These are phyloP conservation scores for Nemopilema nomurai DNA, from an alignment of 30 jellyfish, hydroid and myxozoan genomes.

Conservation along the genomic window DNA sequence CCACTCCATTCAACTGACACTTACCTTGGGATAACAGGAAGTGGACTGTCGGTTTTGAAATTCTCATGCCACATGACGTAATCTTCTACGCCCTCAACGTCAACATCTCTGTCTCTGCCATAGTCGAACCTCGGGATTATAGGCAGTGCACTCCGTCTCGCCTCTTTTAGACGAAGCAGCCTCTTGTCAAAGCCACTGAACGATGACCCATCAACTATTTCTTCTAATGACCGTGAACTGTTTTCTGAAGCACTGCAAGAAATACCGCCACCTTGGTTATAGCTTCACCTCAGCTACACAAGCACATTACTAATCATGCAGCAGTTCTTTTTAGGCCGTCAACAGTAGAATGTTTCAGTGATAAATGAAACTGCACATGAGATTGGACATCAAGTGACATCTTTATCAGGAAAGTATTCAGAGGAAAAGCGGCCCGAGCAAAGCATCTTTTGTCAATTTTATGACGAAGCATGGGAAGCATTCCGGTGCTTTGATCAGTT, in stretches of 20 bases:
- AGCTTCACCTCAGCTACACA: too few relatives aligned
- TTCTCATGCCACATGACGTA: slow-evolving; percentile 95
- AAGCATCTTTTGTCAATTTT: too few relatives aligned
- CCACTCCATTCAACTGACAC: not conserved
- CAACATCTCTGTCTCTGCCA: slow-evolving; percentile 93
- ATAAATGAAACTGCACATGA: too few relatives aligned
- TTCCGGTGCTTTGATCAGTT: too few relatives aligned
- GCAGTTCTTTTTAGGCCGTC: too few relatives aligned
- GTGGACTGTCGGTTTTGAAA: slow-evolving; percentile 71
- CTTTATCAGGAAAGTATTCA: too few relatives aligned
- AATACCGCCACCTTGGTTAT: too few relatives aligned
- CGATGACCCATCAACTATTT: slow-evolving; percentile 59
- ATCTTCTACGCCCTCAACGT: slow-evolving; percentile 97
- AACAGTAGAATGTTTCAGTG: too few relatives aligned
- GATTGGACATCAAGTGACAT: too few relatives aligned
- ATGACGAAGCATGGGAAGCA: too few relatives aligned
- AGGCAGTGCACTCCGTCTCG: slow-evolving; percentile 29
- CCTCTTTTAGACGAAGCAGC: slow-evolving; percentile 21
- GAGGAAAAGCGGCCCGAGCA: too few relatives aligned
- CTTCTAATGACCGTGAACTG: slow-evolving; percentile 29
- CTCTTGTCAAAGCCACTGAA: slow-evolving; percentile 52
- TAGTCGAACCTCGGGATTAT: slow-evolving; percentile 64
- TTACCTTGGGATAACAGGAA: slow-evolving; percentile 93
- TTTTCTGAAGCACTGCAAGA: slow-evolving; percentile 49
- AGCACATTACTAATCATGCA: too few relatives aligned